Evolutionary conservation across 2,888 invertebrate species (phyloP).

Genomic region (Balanococcus diminutus): DNA sequence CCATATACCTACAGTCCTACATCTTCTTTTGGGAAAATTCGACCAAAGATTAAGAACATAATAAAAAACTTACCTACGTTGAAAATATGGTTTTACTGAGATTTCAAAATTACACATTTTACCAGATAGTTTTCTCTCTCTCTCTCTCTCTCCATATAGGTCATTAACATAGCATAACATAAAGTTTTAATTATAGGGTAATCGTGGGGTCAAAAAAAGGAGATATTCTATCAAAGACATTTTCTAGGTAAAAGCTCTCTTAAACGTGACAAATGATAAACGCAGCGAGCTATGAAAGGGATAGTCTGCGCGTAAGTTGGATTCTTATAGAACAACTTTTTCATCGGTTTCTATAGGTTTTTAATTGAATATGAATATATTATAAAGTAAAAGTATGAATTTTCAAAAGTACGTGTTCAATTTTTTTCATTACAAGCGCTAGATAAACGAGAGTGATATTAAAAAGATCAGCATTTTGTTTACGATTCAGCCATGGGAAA

Average conservation of each 20-base stretch:
- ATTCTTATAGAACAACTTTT: slow-evolving; percentile 38
- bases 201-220: slow-evolving; percentile 11
- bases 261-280: slow-evolving; percentile 45
- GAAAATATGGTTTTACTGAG: background rate
- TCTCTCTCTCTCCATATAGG: slow-evolving; percentile 30
- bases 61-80: background rate
- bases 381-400: slow-evolving; percentile 20
- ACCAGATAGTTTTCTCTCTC: background rate
- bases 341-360: slow-evolving; percentile 47
- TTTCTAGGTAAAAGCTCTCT: slow-evolving; percentile 38
- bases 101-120: background rate
- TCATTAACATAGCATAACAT: slow-evolving; percentile 46
- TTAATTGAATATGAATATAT: slow-evolving; percentile 53
- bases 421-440: slow-evolving; percentile 21
- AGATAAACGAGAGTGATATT: slow-evolving; percentile 12
- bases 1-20: no score
- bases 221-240: slow-evolving; percentile 34
- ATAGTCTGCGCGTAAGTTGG: slow-evolving; percentile 10
- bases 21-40: background rate
- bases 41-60: background rate
- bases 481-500: background rate
- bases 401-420: slow-evolving; percentile 10
- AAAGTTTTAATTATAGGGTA: slow-evolving; percentile 50
- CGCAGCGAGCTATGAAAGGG: slow-evolving; percentile 32
- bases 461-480: slow-evolving; percentile 1